phyloP scores from a whole-genome alignment of 2,888 invertebrate genomes.

The Eupithecia inturbata region DNA sequence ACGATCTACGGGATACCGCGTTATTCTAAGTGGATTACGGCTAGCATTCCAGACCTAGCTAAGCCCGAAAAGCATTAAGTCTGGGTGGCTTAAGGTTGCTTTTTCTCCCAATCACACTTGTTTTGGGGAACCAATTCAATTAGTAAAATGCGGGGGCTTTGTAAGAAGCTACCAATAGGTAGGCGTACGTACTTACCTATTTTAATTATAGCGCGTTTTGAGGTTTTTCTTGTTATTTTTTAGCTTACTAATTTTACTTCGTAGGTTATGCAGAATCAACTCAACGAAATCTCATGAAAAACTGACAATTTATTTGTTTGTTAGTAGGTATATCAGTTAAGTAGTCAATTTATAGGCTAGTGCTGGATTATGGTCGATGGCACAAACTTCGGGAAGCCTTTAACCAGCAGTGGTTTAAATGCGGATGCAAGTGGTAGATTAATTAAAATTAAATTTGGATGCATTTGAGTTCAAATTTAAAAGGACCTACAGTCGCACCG shows the following conservation, averaged over 20 bases:
- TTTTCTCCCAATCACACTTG: slow-evolving; percentile 57
- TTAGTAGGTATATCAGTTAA: no score
- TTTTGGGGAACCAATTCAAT: slow-evolving; percentile 36
- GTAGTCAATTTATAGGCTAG: no score
- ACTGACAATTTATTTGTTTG: no score
- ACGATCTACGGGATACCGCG: slow-evolving; percentile 67
- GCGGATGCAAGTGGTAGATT: neutral
- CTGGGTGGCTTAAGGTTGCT: slow-evolving; percentile 70
- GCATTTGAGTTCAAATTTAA: neutral
- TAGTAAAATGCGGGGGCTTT: slow-evolving; percentile 1
- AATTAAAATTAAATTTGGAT: neutral
- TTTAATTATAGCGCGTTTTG: neutral
- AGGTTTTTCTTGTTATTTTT: neutral
- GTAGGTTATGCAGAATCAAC: no score
- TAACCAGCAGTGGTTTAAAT: neutral
- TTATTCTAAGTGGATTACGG: slow-evolving; percentile 83
- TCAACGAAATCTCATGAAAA: no score
- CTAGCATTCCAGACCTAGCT: slow-evolving; percentile 79
- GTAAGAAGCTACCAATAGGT: neutral
- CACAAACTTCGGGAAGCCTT: no score
- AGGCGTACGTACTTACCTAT: neutral
- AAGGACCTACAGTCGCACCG: neutral
- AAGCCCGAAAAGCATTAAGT: slow-evolving; percentile 76
- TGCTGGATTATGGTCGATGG: no score
- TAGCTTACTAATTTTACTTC: neutral